Evolutionary conservation across 2,888 invertebrate species (phyloP).

Genomic region (Cosmopolites sordidus): DNA sequence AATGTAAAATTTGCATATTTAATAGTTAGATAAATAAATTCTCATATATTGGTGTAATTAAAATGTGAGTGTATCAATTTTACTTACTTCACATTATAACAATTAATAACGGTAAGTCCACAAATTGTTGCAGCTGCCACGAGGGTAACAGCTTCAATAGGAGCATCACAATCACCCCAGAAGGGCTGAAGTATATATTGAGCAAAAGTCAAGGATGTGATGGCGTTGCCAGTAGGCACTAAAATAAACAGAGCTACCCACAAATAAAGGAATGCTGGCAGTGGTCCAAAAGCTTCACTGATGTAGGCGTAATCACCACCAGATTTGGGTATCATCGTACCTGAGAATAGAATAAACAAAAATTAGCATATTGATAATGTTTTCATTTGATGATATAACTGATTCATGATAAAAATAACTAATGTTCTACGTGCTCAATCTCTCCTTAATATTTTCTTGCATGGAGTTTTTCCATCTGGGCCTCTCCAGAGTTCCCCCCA

Average conservation of each 20-base stretch:
- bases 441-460: too few species aligned
- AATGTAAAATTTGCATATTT: too few species aligned
- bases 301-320: conserved; percentile 98
- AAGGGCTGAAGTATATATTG: conserved; percentile 88
- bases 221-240: conserved; percentile 95
- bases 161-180: conserved; percentile 76
- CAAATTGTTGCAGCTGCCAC: conserved; percentile 86
- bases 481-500: too few species aligned
- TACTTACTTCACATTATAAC: conserved; percentile 77
- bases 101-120: conserved; percentile 71
- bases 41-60: too few species aligned
- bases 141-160: conserved; percentile 65
- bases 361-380: too few species aligned
- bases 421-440: too few species aligned
- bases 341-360: conserved; percentile 56
- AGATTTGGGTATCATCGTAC: conserved; percentile 81
- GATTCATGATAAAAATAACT: too few species aligned
- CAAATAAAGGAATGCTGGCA: conserved; percentile 90
- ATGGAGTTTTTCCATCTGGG: too few species aligned
- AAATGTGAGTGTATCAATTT: not conserved
- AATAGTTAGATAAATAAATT: too few species aligned
- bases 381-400: too few species aligned
- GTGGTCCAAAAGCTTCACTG: conserved; percentile 82
- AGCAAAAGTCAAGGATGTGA: conserved; percentile 93
- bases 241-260: conserved; percentile 87